These are phyloP conservation scores for Harpagifer antarcticus DNA, from an alignment of 2,797 vertebrate genomes.

Conservation along the genomic window DNA sequence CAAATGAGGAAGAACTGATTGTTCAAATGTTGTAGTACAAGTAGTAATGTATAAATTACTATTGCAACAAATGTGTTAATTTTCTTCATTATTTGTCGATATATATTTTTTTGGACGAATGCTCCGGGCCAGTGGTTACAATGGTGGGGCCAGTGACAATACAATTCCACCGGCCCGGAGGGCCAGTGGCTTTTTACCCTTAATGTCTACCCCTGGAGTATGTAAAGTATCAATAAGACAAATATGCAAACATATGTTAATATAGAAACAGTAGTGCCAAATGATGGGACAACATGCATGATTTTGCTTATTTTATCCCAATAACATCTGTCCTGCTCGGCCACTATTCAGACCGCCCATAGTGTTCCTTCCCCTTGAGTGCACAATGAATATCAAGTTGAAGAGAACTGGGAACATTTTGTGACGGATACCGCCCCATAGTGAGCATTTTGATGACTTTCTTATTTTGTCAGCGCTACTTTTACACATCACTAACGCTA, in stretches of 20 bases:
- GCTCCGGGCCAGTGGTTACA: no score
- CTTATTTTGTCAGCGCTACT: conserved; percentile 30
- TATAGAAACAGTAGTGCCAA: background rate
- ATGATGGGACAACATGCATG: background rate
- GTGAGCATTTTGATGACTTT: conserved; percentile 17
- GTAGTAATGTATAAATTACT: no score
- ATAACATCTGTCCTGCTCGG: background rate
- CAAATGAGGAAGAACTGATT: no score
- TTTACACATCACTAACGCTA: conserved; percentile 6
- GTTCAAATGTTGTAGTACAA: no score
- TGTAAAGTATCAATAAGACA: background rate
- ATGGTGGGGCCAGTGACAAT: no score
- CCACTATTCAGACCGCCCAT: background rate
- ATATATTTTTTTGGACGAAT: no score
- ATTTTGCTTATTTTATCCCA: conserved; percentile 1
- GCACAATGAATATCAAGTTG: background rate
- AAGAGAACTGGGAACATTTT: background rate
- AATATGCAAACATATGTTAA: background rate
- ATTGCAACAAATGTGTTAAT: no score
- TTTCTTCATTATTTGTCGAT: no score
- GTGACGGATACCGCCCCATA: conserved; percentile 4
- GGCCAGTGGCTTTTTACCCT: no score
- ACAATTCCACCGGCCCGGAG: no score
- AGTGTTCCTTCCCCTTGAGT: background rate
- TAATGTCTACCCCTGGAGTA: no score